A percentile compares a stretch with the other conserved stretches of the same genome.
Conservation (phyloP, 2,797 vertebrate genomes). For the Danio choprae region DNA sequence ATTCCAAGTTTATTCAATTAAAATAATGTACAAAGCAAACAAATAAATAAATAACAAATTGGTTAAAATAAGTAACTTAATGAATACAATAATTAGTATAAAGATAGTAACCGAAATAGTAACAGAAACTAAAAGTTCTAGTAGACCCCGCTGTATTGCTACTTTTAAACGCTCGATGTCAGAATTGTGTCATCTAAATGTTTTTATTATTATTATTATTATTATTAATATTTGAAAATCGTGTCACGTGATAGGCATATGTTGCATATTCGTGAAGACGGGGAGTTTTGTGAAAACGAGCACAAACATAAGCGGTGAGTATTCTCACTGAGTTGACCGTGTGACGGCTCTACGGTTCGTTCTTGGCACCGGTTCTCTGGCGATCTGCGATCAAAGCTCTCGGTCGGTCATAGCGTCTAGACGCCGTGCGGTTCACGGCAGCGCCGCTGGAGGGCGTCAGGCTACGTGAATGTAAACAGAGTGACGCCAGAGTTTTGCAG, state of each 20-base stretch:
- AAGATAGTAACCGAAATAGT: too few relatives aligned
- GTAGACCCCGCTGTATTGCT: too few relatives aligned
- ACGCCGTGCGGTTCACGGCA: slow-evolving; percentile 34
- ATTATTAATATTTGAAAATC: too few relatives aligned
- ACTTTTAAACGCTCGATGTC: too few relatives aligned
- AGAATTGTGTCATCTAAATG: too few relatives aligned
- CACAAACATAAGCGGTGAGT: background rate
- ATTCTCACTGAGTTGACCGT: background rate
- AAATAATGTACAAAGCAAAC: too few relatives aligned
- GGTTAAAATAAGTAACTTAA: too few relatives aligned
- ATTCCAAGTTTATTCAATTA: too few relatives aligned
- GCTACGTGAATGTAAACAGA: slow-evolving; percentile 75
- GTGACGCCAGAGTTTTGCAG: slow-evolving; percentile 82
- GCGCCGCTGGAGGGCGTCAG: slow-evolving; percentile 72
- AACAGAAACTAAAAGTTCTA: too few relatives aligned
- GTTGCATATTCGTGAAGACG: background rate
- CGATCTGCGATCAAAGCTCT: background rate
- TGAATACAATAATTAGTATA: too few relatives aligned
- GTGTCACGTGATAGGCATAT: background rate
- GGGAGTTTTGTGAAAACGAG: background rate
- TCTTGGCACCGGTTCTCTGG: background rate
- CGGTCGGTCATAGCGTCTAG: background rate
- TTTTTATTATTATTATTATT: too few relatives aligned
- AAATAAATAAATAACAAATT: too few relatives aligned
- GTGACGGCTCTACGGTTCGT: background rate